Base-by-base conservation (phyloP, 2,113 vertebrate genomes). In the Gadus chalcogrammus region DNA sequence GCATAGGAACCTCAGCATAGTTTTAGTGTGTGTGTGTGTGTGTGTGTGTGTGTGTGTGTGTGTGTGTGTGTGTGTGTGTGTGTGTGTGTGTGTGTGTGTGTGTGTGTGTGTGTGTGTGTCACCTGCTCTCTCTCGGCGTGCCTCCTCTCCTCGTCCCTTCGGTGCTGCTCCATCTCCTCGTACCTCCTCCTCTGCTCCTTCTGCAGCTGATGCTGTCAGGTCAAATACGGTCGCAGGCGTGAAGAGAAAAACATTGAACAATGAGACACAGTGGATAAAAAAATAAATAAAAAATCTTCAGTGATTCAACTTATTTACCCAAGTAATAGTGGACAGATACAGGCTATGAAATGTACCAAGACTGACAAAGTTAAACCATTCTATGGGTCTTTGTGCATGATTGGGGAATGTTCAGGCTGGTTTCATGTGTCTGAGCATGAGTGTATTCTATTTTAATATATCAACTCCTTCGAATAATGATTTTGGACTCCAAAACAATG, bases 101-200 rank as follows among this genome's bases (percentile, higher is more conserved):
- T 66, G 28, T 73, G 66, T 67, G 52, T 24, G 48, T 59, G 15
- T 72, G 4, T 55, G 59, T 60, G 17, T 27, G 42, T 59, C 20
- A 20, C 27, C 35, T 64, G 75, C 28, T 28, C 24, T 9, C 11
- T 17, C 55, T 18, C 3, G 87, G 98, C 97, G 96, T 98, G 97
- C 77, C 99, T 96, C 2, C 96, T 95, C 83, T 98, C 96, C 0
- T 96, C 95, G 0, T 94, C 92, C 55, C 94, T 91, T 87, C 96
- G 87, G 87, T 97, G 96, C 83, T 98, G 96, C 86, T 98, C 95
- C 69, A 94, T 82, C 6, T 95, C 93, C 76, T 97, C 95, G 0
- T 94, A 97, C 67, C 94, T 93, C 55, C 95, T 87, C 60, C 94
- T 92, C 87, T 98, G 96, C 70, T 98, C 96, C 65, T 94, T 77